These are phyloP conservation scores for Eptesicus fuscus DNA, from an alignment of 2,113 vertebrate genomes.

Conservation along the genomic window DNA sequence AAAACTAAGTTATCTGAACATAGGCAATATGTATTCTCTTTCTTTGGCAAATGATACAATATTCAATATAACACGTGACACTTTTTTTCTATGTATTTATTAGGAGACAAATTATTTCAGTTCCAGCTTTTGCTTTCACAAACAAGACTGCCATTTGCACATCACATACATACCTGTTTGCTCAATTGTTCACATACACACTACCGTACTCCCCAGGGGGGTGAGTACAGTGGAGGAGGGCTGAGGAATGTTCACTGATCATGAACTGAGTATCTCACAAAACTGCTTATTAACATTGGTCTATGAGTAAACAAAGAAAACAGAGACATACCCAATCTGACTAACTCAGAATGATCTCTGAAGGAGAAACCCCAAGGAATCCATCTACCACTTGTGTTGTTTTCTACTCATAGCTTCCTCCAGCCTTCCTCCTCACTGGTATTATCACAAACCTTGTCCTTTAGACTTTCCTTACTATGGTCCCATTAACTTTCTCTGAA, in stretches of 20 bases:
- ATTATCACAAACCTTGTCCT: not conserved
- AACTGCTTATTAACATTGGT: not conserved
- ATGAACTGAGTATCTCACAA: not conserved
- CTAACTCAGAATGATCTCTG: not conserved
- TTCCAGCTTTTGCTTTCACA: not conserved
- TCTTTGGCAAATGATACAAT: not conserved
- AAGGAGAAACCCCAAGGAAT: not conserved
- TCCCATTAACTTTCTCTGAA: not conserved
- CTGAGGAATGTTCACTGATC: not conserved
- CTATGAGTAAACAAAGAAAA: not conserved
- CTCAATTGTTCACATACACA: not conserved
- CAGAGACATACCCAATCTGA: not conserved
- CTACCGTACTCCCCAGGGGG: not conserved
- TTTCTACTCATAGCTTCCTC: not conserved
- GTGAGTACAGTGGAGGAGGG: not conserved
- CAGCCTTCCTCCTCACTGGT: not conserved
- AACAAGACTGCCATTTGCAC: not conserved
- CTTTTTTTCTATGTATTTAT: not conserved
- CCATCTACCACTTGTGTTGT: not conserved
- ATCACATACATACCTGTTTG: not conserved
- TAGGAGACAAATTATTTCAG: not conserved
- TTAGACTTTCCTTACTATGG: not conserved
- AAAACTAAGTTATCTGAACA: not conserved
- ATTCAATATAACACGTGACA: not conserved
- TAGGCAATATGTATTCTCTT: not conserved